Evolutionary conservation across 2,113 vertebrate species (phyloP).

Genomic region (Urocynchramus pylzowi): DNA sequence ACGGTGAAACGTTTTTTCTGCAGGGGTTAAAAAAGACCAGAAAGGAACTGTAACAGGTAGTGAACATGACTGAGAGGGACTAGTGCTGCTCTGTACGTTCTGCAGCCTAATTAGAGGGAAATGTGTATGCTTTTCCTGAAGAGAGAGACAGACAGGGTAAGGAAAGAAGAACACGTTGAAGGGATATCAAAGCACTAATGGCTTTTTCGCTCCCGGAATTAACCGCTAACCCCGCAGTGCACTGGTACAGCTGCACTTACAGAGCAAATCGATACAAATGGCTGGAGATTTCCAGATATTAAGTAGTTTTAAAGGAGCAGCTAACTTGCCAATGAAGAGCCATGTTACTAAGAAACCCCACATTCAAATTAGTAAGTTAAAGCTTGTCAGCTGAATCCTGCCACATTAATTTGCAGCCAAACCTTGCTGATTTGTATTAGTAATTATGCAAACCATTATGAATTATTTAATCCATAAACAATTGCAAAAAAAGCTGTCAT

Average conservation of each 20-base stretch:
- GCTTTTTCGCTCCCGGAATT: slow-evolving; percentile 62
- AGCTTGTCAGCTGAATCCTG: background rate
- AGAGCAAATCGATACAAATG: slow-evolving; percentile 57
- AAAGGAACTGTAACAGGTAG: slow-evolving; percentile 47
- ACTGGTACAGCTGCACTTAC: slow-evolving; percentile 41
- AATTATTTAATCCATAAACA: background rate
- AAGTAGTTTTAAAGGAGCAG: slow-evolving; percentile 29
- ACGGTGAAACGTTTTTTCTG: background rate
- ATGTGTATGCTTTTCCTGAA: slow-evolving; percentile 64
- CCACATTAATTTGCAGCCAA: background rate
- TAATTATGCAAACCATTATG: slow-evolving; percentile 3
- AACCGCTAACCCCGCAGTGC: slow-evolving; percentile 39
- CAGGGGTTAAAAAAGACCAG: slow-evolving; percentile 19
- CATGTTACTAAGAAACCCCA: slow-evolving; percentile 23
- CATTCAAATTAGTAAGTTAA: background rate
- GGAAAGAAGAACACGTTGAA: slow-evolving; percentile 32
- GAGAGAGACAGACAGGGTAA: slow-evolving; percentile 33
- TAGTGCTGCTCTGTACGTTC: slow-evolving; percentile 61
- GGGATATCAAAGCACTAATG: slow-evolving; percentile 36
- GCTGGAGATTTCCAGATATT: slow-evolving; percentile 14
- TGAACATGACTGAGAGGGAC: slow-evolving; percentile 42
- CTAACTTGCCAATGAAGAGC: slow-evolving; percentile 18
- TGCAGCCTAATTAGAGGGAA: slow-evolving; percentile 74
- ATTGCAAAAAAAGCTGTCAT: background rate
- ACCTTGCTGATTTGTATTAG: background rate